Conservation (phyloP, 2,888 invertebrate species). For the Ligdia adustata region DNA sequence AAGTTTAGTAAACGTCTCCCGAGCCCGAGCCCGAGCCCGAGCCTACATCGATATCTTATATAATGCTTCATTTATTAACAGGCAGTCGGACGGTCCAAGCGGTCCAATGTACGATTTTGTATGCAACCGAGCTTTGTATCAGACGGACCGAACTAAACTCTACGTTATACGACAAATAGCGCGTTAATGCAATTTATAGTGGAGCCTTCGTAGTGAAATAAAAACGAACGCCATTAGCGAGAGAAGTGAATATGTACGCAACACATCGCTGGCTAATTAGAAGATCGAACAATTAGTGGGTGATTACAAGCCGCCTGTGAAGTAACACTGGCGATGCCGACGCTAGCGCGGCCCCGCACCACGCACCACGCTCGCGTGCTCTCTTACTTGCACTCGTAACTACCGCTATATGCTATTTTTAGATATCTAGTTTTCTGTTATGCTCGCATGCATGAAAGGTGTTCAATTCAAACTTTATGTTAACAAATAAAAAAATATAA, state of each 20-base stretch:
- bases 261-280: constrained; percentile 13
- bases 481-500: too few relatives aligned
- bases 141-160: too few relatives aligned
- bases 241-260: constrained; percentile 2
- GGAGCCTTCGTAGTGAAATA: not conserved
- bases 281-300: constrained; percentile 8
- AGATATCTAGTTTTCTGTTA: constrained; percentile 4
- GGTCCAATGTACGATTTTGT: too few relatives aligned
- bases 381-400: too few relatives aligned
- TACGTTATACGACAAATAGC: constrained; percentile 5
- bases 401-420: constrained; percentile 14
- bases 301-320: constrained; percentile 10
- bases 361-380: not conserved
- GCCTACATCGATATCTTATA: too few relatives aligned
- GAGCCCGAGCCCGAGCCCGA: too few relatives aligned
- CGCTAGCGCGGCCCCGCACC: not conserved
- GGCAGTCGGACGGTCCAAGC: too few relatives aligned
- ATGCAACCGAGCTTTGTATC: too few relatives aligned
- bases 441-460: too few relatives aligned
- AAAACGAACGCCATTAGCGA: constrained; percentile 2
- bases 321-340: constrained; percentile 7
- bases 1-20: too few relatives aligned
- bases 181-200: constrained; percentile 5
- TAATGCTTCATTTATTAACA: too few relatives aligned
- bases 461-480: too few relatives aligned